Evolutionary conservation across 1,140 invertebrate species (phyloP).

Genomic region (Ganaspis sp.): DNA sequence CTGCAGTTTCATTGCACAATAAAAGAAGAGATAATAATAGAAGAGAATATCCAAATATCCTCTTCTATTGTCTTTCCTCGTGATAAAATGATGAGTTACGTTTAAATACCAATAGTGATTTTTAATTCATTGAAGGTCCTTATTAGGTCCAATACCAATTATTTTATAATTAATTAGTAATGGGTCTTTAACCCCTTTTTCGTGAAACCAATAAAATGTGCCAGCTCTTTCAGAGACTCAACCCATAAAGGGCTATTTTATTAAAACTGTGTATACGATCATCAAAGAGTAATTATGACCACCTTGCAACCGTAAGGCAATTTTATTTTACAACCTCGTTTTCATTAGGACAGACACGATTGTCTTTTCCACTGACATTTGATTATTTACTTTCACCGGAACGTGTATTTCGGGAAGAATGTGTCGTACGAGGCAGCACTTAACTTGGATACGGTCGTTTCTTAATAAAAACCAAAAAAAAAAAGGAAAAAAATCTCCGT

Average conservation of each 20-base stretch:
- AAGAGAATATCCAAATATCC: too few species aligned
- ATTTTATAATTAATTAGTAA: neutral
- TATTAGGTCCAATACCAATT: neutral
- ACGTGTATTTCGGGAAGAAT: slow-evolving; percentile 28
- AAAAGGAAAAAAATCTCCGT: slow-evolving; percentile 2
- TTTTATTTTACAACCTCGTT: slow-evolving; percentile 25
- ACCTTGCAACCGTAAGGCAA: slow-evolving; percentile 26
- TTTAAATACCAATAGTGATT: neutral
- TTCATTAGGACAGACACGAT: slow-evolving; percentile 21
- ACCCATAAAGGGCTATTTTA: slow-evolving; percentile 10
- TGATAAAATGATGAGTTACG: too few species aligned
- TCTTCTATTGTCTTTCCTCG: too few species aligned
- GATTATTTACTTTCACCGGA: slow-evolving; percentile 23
- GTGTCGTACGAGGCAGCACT: slow-evolving; percentile 18
- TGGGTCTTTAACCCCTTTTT: neutral
- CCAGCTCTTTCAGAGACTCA: neutral
- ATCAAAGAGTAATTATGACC: slow-evolving; percentile 22
- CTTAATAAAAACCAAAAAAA: slow-evolving; percentile 17
- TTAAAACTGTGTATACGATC: slow-evolving; percentile 9
- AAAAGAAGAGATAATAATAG: too few species aligned
- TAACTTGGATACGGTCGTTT: slow-evolving; percentile 27
- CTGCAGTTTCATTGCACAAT: too few species aligned
- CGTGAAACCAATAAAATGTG: neutral
- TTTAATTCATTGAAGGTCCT: neutral
- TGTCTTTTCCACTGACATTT: slow-evolving; percentile 28